These are phyloP conservation scores for Monopterus albus DNA, from an alignment of 2,113 vertebrate species.

Conservation along the genomic window DNA sequence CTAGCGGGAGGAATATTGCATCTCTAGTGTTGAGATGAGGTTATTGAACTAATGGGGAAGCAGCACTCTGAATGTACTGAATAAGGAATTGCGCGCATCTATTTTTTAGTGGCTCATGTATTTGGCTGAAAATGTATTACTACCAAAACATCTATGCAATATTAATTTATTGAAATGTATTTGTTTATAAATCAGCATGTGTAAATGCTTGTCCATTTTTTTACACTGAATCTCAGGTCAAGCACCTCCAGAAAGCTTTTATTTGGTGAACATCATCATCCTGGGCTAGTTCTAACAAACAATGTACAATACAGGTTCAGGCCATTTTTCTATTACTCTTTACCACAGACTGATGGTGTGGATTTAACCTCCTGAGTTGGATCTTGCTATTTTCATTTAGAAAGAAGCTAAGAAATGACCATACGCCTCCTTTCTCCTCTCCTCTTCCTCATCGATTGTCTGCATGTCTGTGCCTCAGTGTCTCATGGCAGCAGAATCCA, in stretches of 20 bases:
- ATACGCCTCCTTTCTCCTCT: constrained; percentile 14
- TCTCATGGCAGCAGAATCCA: constrained; percentile 67
- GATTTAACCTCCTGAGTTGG: background rate
- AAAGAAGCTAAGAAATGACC: background rate
- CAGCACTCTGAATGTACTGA: background rate
- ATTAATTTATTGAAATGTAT: background rate
- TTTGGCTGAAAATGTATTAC: background rate
- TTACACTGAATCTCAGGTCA: background rate
- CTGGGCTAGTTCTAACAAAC: background rate
- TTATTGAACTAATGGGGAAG: background rate
- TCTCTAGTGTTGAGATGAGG: too few species aligned
- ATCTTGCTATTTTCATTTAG: constrained; percentile 23
- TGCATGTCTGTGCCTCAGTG: constrained; percentile 46
- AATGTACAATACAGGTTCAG: background rate
- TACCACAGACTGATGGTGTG: background rate
- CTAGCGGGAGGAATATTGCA: too few species aligned
- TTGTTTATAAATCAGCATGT: background rate
- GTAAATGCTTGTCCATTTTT: background rate
- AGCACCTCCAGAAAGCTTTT: background rate
- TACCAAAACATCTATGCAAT: background rate
- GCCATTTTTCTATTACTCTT: background rate
- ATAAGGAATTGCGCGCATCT: background rate
- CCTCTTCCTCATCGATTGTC: constrained; percentile 64
- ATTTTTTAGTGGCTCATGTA: background rate
- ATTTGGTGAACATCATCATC: background rate